Conservation (phyloP, 2,797 vertebrate species). For the Holocentrus rufus region DNA sequence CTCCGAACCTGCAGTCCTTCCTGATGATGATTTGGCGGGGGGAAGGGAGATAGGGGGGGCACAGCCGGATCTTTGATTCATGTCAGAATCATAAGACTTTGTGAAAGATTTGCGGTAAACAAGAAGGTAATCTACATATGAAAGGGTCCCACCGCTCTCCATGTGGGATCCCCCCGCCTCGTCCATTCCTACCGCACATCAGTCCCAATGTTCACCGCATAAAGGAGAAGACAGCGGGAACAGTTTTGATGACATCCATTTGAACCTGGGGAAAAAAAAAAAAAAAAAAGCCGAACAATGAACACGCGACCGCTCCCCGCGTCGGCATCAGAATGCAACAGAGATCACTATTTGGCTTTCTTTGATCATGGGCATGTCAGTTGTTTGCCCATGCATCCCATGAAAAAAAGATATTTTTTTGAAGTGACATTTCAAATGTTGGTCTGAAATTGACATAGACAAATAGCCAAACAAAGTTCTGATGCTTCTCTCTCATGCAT, state of each 20-base stretch:
- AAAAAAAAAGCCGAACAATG: constrained; percentile 32
- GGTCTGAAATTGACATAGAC: constrained; percentile 46
- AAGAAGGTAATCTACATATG: constrained; percentile 66
- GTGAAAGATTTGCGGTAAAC: constrained; percentile 57
- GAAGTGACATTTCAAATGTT: constrained; percentile 57
- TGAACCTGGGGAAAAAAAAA: constrained; percentile 50
- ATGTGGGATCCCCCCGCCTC: constrained; percentile 44
- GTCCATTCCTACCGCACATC: constrained; percentile 31
- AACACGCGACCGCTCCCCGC: constrained; percentile 12
- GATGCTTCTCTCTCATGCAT: constrained; percentile 41
- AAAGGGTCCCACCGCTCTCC: constrained; percentile 48
- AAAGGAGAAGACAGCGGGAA: constrained; percentile 36
- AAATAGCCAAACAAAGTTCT: constrained; percentile 33
- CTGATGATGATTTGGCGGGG: constrained; percentile 2
- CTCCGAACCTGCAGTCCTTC: neutral
- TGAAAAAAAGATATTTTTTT: constrained; percentile 44
- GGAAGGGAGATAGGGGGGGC: neutral
- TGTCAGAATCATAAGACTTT: constrained; percentile 46
- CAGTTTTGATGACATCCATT: constrained; percentile 38
- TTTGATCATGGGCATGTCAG: constrained; percentile 59
- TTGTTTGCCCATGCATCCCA: constrained; percentile 24
- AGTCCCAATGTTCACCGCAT: constrained; percentile 21
- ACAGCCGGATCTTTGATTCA: constrained; percentile 47
- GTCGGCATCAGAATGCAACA: constrained; percentile 37
- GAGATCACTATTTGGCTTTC: constrained; percentile 42